phyloP scores from a whole-genome alignment of 1,140 invertebrate genomes.

The Chymomyza costata region DNA sequence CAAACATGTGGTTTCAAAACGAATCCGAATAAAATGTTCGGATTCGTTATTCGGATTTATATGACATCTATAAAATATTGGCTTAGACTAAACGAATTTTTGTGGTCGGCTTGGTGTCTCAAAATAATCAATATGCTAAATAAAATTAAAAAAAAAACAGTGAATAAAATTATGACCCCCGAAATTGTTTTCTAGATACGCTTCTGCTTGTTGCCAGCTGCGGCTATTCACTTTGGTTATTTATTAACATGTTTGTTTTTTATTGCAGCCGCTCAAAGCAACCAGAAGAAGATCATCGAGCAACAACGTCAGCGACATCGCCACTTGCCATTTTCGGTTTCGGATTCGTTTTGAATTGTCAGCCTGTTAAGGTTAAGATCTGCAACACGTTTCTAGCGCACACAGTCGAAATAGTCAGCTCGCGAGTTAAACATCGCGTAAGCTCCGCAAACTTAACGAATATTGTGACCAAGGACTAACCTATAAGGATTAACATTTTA shows the following conservation, averaged over 20 bases:
- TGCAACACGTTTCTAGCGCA: conserved; percentile 57
- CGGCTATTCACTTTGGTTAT: conserved; percentile 49
- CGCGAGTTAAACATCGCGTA: conserved; percentile 57
- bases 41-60: too few species aligned
- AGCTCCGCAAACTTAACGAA: conserved; percentile 28
- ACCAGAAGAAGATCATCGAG: too few species aligned
- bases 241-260: conserved; percentile 64
- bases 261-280: conserved; percentile 43
- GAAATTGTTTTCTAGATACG: too few species aligned
- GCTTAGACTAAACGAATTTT: too few species aligned
- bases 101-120: too few species aligned
- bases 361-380: conserved; percentile 67
- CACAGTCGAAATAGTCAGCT: conserved; percentile 69
- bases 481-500: conserved; percentile 29
- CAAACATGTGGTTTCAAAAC: too few species aligned
- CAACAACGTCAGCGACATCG: conserved; percentile 10
- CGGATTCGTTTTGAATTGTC: conserved; percentile 19
- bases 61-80: too few species aligned
- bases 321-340: conserved; percentile 5
- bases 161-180: too few species aligned
- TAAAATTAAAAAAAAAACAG: too few species aligned
- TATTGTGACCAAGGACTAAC: conserved; percentile 21
- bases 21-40: too few species aligned
- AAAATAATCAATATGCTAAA: too few species aligned
- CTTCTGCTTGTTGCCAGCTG: too few species aligned